Evolutionary conservation across 2,888 invertebrate species (phyloP).

Genomic region (Scaptomyza tumidula): DNA sequence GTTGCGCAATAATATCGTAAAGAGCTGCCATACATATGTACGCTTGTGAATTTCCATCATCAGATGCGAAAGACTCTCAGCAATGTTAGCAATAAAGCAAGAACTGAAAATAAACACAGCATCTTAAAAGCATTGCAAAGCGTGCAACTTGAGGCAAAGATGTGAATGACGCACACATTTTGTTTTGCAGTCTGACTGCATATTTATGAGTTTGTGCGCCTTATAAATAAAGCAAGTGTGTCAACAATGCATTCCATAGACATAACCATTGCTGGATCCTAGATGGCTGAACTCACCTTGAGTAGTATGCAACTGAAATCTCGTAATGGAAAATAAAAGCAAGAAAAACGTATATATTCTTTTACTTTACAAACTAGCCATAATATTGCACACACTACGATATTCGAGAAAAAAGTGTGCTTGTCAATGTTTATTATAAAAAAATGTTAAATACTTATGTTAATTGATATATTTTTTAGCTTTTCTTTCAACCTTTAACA

Average conservation of each 20-base stretch:
- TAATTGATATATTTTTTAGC: not conserved
- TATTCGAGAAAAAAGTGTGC: not conserved
- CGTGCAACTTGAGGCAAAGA: slow-evolving; percentile 5
- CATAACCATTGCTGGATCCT: slow-evolving; percentile 20
- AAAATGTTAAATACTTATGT: not conserved
- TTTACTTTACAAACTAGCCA: not conserved
- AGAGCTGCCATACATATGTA: slow-evolving; percentile 13
- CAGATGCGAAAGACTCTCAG: slow-evolving; percentile 24
- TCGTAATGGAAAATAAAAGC: slow-evolving; percentile 38
- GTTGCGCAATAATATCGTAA: slow-evolving; percentile 16
- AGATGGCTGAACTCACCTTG: slow-evolving; percentile 43
- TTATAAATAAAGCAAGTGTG: slow-evolving; percentile 74
- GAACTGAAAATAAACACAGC: slow-evolving; percentile 3
- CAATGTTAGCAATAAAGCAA: slow-evolving; percentile 56
- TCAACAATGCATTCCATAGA: slow-evolving; percentile 72
- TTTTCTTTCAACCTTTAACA: not conserved
- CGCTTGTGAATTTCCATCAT: slow-evolving; percentile 23
- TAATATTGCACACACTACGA: slow-evolving; percentile 26
- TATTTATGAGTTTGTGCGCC: slow-evolving; percentile 68
- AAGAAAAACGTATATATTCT: slow-evolving; percentile 11
- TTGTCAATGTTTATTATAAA: too few relatives aligned
- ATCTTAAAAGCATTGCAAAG: slow-evolving; percentile 35
- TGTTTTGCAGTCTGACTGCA: slow-evolving; percentile 50
- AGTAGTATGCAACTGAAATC: slow-evolving; percentile 46
- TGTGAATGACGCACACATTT: slow-evolving; percentile 52